phyloP scores from a whole-genome alignment of 1,140 invertebrate species.

The Homarus americanus region DNA sequence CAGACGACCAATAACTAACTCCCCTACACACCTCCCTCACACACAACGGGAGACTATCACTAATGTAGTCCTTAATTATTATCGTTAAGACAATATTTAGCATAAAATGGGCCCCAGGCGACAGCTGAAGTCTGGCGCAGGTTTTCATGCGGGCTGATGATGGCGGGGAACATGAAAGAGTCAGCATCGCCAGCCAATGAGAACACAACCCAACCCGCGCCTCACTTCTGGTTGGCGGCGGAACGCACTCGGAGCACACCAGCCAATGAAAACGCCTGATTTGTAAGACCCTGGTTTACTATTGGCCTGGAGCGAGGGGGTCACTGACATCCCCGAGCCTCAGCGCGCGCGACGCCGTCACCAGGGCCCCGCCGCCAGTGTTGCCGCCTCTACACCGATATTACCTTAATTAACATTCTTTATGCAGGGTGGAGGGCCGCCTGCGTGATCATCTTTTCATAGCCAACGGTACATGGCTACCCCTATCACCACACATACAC shows the following conservation, averaged over 20 bases:
- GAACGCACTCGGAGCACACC: constrained; percentile 12
- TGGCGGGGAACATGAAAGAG: background rate
- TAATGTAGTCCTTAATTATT: too few species aligned
- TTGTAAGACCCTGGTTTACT: constrained; percentile 41
- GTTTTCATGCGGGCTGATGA: constrained; percentile 17
- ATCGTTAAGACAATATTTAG: background rate
- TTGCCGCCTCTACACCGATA: constrained; percentile 44
- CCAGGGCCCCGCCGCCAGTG: constrained; percentile 26
- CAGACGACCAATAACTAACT: too few species aligned
- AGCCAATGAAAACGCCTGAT: constrained; percentile 60
- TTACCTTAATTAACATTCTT: constrained; percentile 20
- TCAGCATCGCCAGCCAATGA: constrained; percentile 23
- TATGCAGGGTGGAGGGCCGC: background rate
- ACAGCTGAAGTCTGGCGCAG: constrained; percentile 36
- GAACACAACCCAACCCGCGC: constrained; percentile 23
- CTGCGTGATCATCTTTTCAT: background rate
- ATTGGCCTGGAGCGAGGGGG: constrained; percentile 48
- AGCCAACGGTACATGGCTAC: background rate
- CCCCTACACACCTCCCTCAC: too few species aligned
- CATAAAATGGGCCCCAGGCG: background rate
- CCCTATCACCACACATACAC: background rate
- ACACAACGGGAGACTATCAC: too few species aligned
- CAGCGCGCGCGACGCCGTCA: constrained; percentile 45
- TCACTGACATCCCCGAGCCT: constrained; percentile 64
- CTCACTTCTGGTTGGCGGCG: constrained; percentile 20